Conservation (phyloP, 2,797 vertebrate genomes). For the Cossypha polioptera region DNA sequence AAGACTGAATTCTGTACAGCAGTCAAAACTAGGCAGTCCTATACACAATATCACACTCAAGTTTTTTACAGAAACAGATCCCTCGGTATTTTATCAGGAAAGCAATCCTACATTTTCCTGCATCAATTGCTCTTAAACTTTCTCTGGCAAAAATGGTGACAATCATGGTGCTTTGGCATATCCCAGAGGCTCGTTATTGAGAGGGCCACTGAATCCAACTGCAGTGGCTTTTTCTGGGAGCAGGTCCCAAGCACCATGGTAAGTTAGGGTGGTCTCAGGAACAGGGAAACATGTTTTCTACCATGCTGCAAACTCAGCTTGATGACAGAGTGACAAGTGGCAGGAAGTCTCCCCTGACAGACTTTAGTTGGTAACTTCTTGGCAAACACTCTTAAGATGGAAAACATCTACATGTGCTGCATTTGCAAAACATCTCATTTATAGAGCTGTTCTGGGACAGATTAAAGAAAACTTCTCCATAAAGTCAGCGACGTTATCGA, state of each 20-base stretch:
- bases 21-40: background rate
- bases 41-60: background rate
- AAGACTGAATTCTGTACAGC: background rate
- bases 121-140: background rate
- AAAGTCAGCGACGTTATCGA: background rate
- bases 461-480: background rate
- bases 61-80: background rate
- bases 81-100: background rate
- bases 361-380: background rate
- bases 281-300: background rate
- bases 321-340: background rate
- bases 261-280: background rate
- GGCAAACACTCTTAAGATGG: background rate
- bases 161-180: background rate
- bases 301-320: background rate
- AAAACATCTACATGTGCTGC: background rate
- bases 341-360: background rate
- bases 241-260: rapidly evolving
- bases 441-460: background rate
- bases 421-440: background rate
- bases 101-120: background rate
- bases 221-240: background rate
- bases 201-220: background rate
- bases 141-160: background rate
- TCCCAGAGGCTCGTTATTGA: background rate